phyloP scores from a whole-genome alignment of 2,113 vertebrate genomes.

The Terrapene triunguis region DNA sequence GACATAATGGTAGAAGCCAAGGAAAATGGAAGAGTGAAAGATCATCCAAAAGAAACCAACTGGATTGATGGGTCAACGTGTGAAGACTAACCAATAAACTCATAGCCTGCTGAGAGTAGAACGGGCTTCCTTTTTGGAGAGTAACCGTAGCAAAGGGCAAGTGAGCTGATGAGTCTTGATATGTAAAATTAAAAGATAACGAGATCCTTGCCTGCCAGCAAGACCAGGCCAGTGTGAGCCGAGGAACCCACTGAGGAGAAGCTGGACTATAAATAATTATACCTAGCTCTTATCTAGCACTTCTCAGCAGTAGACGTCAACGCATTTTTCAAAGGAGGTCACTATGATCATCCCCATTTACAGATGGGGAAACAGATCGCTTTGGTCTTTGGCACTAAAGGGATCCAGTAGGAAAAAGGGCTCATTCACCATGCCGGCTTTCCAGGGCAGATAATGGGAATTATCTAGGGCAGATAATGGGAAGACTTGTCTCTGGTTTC shows the following conservation, averaged over 20 bases:
- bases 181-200: neutral
- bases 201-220: accelerated
- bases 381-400: neutral
- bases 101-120: neutral
- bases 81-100: neutral
- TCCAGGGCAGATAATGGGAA: neutral
- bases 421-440: neutral
- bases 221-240: neutral
- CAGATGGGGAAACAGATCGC: neutral
- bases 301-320: neutral
- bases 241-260: neutral
- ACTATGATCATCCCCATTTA: neutral
- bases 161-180: neutral
- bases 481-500: no score
- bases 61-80: neutral
- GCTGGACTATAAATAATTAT: neutral
- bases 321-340: neutral
- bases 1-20: neutral
- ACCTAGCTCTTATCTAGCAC: neutral
- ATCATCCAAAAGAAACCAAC: neutral
- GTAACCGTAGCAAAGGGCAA: neutral
- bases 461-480: neutral
- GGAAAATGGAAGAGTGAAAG: neutral
- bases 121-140: neutral
- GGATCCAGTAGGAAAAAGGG: neutral